These are phyloP conservation scores for Rhabdomys pumilio DNA, from an alignment of 2,797 vertebrate species.

Conservation along the genomic window DNA sequence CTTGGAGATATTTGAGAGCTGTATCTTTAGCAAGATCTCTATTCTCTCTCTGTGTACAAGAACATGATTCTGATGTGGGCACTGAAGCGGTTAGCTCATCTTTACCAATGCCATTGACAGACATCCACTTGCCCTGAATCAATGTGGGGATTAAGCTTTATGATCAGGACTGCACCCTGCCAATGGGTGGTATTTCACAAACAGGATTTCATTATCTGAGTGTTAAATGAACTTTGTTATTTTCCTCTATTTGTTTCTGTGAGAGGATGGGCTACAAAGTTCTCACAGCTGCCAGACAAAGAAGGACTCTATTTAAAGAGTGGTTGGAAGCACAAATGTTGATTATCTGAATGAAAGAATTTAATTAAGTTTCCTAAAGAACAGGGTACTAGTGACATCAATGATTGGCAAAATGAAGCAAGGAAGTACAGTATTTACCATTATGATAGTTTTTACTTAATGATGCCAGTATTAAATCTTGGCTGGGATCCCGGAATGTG, in stretches of 20 bases:
- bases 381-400: conserved; percentile 90
- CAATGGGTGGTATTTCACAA: conserved; percentile 75
- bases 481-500: conserved; percentile 88
- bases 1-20: conserved; percentile 14
- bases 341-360: conserved; percentile 90
- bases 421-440: conserved; percentile 86
- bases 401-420: conserved; percentile 86
- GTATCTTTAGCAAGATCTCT: background rate
- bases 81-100: conserved; percentile 69
- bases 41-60: background rate
- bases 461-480: conserved; percentile 88
- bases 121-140: conserved; percentile 63
- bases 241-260: conserved; percentile 87
- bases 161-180: conserved; percentile 71
- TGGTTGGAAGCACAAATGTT: conserved; percentile 88
- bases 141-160: conserved; percentile 76
- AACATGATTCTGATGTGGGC: conserved; percentile 63
- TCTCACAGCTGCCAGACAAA: conserved; percentile 91
- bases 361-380: conserved; percentile 89
- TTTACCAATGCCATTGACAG: conserved; percentile 54
- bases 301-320: conserved; percentile 88
- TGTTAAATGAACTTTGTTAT: conserved; percentile 88
- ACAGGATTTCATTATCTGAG: conserved; percentile 83
- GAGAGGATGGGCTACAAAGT: conserved; percentile 88
- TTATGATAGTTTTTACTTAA: conserved; percentile 88